Base-by-base conservation (phyloP, 2,888 invertebrate genomes). In the Ligdia adustata region DNA sequence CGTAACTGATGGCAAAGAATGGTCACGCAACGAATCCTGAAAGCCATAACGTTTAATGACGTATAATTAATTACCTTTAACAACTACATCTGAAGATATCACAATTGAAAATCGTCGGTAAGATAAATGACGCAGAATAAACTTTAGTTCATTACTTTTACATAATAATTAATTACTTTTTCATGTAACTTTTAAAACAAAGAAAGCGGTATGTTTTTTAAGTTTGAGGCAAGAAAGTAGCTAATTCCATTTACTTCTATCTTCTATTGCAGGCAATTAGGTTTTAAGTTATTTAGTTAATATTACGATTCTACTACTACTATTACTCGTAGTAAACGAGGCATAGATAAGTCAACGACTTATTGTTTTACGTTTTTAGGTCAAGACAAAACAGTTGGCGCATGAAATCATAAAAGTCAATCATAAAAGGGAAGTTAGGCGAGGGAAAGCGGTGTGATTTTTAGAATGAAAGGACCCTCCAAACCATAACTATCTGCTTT, bases 341-440 rank as follows among this genome's bases (percentile, higher is more conserved):
- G 9, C 14, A 9, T 26, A 26, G 16, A 3, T 5, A 22, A 9
- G n/a, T 9, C 9, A 28, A 34, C 33, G 9, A 24, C 31, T 20
- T 4, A 40, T 45, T 40, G 44, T 35, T 50, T 16, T n/a, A 14
- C 20, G 6, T 6, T 39, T 54, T 42, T 54, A 45, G 55, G 58
- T 62, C 66, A 58, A 44, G 28, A 41, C 31, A 37, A 52, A 50
- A 43, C 35, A 28, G 20, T n/a, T 46, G 32, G 34, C 29, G 5
- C 28, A 12, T 35, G 46, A 43, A 42, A 46, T 42, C 14, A 26
- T 41, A 37, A 57, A 43, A 42, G 39, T 48, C 37, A 34, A 48
- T 52, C 62, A 64, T n/a, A 65, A 72, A 72, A 72, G 74, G 66
- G 70, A 82, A 76, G 75, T 85, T 56, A n/a, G 82, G 80, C 53